phyloP scores from a whole-genome alignment of 2,888 invertebrate species.

The Listrodromus nycthemerus region DNA sequence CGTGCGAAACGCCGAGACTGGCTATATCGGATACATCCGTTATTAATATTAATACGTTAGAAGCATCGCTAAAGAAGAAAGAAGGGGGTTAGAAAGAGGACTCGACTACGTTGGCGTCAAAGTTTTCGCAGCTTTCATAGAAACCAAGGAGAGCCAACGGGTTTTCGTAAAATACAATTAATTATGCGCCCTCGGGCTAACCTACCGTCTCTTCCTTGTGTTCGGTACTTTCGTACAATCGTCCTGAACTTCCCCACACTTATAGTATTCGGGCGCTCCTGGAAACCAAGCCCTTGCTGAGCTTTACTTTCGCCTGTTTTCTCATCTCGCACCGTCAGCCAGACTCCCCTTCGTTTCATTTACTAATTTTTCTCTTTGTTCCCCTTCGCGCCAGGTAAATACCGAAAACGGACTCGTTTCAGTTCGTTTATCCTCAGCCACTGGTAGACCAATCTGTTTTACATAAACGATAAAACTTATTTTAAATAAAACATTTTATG shows the following conservation, averaged over 20 bases:
- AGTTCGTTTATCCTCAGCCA: conserved; percentile 25
- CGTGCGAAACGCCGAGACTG: conserved; percentile 67
- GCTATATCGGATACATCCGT: conserved; percentile 59
- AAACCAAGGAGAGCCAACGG: conserved; percentile 53
- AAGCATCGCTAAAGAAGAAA: conserved; percentile 4
- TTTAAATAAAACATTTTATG: too few relatives aligned
- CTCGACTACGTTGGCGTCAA: conserved; percentile 58
- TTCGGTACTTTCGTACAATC: conserved; percentile 13
- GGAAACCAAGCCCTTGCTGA: conserved; percentile 27
- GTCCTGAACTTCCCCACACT: not conserved
- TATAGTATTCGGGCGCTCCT: conserved; percentile 31
- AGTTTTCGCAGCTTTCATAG: conserved; percentile 49
- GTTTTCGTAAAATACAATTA: conserved; percentile 72
- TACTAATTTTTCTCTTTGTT: conserved; percentile 57
- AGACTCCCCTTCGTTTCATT: conserved; percentile 25
- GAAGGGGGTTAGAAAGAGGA: conserved; percentile 19
- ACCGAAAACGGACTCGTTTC: conserved; percentile 52
- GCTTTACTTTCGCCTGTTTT: conserved; percentile 62
- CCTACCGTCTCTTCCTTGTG: conserved; percentile 39
- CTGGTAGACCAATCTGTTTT: too few relatives aligned
- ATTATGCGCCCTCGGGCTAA: conserved; percentile 70
- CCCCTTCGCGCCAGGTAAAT: conserved; percentile 81
- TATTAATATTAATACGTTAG: conserved; percentile 73
- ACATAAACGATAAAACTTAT: too few relatives aligned
- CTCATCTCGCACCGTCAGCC: conserved; percentile 41